Conservation (phyloP, 2,888 invertebrate species). For the Drosophila nr. perissopoda region DNA sequence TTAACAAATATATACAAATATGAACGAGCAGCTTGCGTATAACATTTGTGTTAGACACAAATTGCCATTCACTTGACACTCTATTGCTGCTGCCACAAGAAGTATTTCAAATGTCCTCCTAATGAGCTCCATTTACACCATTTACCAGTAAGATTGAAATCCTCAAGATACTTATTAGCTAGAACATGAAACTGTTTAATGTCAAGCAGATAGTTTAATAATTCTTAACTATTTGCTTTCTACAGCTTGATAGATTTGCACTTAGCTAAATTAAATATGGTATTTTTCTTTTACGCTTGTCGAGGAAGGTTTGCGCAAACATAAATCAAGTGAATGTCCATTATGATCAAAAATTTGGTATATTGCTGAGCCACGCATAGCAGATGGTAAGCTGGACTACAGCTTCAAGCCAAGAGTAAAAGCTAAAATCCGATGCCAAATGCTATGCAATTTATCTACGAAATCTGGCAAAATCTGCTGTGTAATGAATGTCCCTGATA, state of each 20-base stretch:
- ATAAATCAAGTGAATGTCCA: constrained; percentile 53
- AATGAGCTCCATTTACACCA: constrained; percentile 35
- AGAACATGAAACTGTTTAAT: background rate
- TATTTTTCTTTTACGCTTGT: constrained; percentile 7
- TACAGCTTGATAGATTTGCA: constrained; percentile 9
- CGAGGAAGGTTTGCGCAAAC: constrained; percentile 10
- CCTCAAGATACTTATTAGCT: constrained; percentile 3
- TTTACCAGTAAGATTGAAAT: background rate
- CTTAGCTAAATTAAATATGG: constrained; percentile 37
- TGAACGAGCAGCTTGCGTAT: constrained; percentile 28
- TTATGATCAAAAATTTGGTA: constrained; percentile 26
- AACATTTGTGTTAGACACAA: constrained; percentile 38
- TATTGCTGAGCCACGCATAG: constrained; percentile 11
- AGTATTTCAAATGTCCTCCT: constrained; percentile 23
- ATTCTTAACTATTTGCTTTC: background rate
- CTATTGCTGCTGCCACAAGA: background rate
- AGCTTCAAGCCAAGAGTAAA: constrained; percentile 23
- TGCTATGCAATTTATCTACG: constrained; percentile 77
- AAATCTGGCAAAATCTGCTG: constrained; percentile 75
- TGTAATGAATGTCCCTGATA: constrained; percentile 70
- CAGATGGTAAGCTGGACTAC: background rate
- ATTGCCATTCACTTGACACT: constrained; percentile 37
- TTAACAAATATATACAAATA: constrained; percentile 56
- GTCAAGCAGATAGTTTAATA: background rate
- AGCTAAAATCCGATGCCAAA: constrained; percentile 71